These are phyloP conservation scores for Sebastiscus tertius DNA, from an alignment of 2,797 vertebrate genomes.

Conservation along the genomic window DNA sequence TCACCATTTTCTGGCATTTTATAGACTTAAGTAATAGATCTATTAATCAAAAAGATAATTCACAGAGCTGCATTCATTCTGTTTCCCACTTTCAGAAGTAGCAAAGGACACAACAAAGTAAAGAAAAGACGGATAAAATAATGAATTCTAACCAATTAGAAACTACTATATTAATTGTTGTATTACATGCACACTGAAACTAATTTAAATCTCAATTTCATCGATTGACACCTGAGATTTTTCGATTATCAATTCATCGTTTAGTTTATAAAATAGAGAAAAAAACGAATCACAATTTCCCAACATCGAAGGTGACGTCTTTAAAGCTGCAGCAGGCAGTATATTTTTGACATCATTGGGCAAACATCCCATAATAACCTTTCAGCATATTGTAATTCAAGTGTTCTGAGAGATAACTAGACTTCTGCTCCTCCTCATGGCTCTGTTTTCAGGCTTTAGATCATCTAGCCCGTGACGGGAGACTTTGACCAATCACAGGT, in stretches of 20 bases:
- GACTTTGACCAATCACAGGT: no score
- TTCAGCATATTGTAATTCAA: no score
- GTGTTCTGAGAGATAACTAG: no score
- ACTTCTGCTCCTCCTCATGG: no score
- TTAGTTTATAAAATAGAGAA: neutral
- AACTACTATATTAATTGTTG: neutral
- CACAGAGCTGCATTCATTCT: neutral
- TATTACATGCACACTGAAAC: neutral
- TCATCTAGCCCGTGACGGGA: no score
- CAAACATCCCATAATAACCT: no score
- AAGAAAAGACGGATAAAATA: neutral
- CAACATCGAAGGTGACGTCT: neutral
- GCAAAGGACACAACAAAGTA: no score
- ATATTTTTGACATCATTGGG: no score
- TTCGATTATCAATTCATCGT: neutral
- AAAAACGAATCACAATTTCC: neutral
- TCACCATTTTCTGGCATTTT: neutral
- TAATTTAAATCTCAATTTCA: neutral
- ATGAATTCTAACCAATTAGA: neutral
- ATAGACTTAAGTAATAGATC: neutral
- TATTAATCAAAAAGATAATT: neutral
- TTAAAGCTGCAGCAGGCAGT: no score
- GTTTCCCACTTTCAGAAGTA: no score
- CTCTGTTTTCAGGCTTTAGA: no score
- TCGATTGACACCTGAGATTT: neutral